A percentile compares a stretch with the other conserved stretches of the same genome.
phyloP scores from a whole-genome alignment of 2,888 invertebrate species.

The Lithophane semibrunnea region DNA sequence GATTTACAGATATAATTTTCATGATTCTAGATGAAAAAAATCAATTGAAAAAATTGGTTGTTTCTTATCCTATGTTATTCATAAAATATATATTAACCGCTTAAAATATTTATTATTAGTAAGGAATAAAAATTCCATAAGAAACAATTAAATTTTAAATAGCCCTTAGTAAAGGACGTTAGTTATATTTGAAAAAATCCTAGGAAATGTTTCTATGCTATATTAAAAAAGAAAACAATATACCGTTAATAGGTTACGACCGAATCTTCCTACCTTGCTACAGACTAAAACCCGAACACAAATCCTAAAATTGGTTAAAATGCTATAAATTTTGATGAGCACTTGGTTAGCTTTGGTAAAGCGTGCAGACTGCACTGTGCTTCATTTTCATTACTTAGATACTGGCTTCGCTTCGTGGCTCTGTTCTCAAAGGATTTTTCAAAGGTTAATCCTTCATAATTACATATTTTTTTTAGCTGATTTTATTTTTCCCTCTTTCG shows the following conservation, averaged over 20 bases:
- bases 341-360: slow-evolving; percentile 12
- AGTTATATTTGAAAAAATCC: not conserved
- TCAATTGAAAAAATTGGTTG: too few relatives aligned
- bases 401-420: slow-evolving; percentile 5
- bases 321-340: slow-evolving; percentile 43
- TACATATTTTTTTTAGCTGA: not conserved
- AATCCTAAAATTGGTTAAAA: slow-evolving; percentile 18
- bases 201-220: not conserved
- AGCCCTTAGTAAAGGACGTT: not conserved
- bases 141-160: not conserved
- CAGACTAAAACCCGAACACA: not conserved
- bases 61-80: not conserved
- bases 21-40: not conserved
- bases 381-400: slow-evolving; percentile 39
- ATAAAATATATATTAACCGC: not conserved
- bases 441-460: not conserved
- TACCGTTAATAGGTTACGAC: not conserved
- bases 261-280: not conserved
- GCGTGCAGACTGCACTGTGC: slow-evolving; percentile 23
- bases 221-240: not conserved
- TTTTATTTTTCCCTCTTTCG: not conserved
- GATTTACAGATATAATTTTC: not conserved
- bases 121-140: not conserved
- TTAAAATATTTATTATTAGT: not conserved
- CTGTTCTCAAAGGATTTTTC: slow-evolving; percentile 1